Percentiles rank a stretch among this genome's conserved stretches.
phyloP scores from a whole-genome alignment of 2,888 invertebrate species.

The Tetrapedia diversipes region DNA sequence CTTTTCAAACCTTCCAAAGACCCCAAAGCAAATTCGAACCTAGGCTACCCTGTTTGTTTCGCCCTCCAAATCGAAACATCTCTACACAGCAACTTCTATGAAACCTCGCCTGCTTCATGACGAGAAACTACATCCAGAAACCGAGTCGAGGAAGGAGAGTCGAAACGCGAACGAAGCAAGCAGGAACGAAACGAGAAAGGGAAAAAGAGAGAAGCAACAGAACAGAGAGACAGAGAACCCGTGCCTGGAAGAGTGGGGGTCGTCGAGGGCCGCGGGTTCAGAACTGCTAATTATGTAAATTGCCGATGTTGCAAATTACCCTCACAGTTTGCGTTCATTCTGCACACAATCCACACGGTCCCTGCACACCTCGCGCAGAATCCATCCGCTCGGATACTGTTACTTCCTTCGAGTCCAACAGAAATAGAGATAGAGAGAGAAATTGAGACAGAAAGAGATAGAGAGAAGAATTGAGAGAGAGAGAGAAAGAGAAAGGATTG shows the following conservation, averaged over 20 bases:
- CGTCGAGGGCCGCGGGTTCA: conserved; percentile 78
- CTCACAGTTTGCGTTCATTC: conserved; percentile 83
- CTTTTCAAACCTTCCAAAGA: too few relatives aligned
- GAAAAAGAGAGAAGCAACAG: conserved; percentile 20
- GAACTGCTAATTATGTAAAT: conserved; percentile 83
- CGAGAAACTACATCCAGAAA: not conserved
- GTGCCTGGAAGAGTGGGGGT: conserved; percentile 56
- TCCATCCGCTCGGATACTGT: conserved; percentile 78
- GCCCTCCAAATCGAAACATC: too few relatives aligned
- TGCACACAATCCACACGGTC: conserved; percentile 81
- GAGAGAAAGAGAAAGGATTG: not conserved
- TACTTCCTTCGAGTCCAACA: conserved; percentile 73
- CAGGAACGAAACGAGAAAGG: too few relatives aligned
- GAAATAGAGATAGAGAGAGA: not conserved
- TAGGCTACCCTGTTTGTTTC: too few relatives aligned
- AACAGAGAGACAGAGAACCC: conserved; percentile 29
- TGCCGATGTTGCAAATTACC: conserved; percentile 83
- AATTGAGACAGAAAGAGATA: not conserved
- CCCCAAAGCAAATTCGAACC: too few relatives aligned
- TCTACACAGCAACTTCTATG: not conserved
- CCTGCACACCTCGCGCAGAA: conserved; percentile 78
- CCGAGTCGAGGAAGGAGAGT: not conserved
- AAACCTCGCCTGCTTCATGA: not conserved
- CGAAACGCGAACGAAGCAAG: too few relatives aligned
- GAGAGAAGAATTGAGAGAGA: not conserved